Conservation (phyloP, 2,797 vertebrate genomes). For the Mallotus villosus region DNA sequence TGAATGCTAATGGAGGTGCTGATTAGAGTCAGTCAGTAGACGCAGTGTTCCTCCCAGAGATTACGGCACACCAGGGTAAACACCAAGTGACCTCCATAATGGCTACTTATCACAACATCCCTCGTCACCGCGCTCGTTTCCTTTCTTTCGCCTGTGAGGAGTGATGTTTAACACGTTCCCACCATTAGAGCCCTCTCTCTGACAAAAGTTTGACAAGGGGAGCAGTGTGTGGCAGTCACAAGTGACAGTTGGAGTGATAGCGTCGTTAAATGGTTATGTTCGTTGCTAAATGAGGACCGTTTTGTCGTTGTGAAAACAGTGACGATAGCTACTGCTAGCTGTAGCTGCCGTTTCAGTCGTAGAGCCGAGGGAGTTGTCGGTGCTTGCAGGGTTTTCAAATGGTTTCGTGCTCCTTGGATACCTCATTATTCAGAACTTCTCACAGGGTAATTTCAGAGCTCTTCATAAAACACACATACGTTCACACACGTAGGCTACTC, state of each 20-base stretch:
- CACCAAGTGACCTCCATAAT: constrained; percentile 71
- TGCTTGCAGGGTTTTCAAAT: constrained; percentile 54
- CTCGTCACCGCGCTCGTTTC: constrained; percentile 43
- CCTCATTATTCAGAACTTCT: constrained; percentile 64
- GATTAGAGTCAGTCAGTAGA: constrained; percentile 64
- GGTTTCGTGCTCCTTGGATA: constrained; percentile 44
- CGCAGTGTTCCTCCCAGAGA: constrained; percentile 59
- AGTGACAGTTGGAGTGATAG: constrained; percentile 9
- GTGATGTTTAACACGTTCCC: constrained; percentile 69
- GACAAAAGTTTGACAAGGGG: constrained; percentile 35
- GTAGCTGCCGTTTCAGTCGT: constrained; percentile 13
- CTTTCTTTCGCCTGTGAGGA: constrained; percentile 53
- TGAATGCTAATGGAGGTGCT: constrained; percentile 69
- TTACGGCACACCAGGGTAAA: constrained; percentile 69
- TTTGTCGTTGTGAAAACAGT: neutral
- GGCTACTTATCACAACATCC: constrained; percentile 66
- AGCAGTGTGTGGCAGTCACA: constrained; percentile 7
- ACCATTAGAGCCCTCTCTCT: constrained; percentile 39
- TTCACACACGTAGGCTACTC: constrained; percentile 36
- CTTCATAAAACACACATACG: constrained; percentile 41
- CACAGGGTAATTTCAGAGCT: constrained; percentile 58
- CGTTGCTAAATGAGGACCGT: neutral
- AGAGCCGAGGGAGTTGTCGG: constrained; percentile 20
- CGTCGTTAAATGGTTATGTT: neutral
- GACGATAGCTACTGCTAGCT: neutral